Percentiles rank a stretch among this genome's conserved stretches.
These are phyloP conservation scores for Caenorhabditis becei DNA, from an alignment of 2,888 invertebrate species.

Conservation along the genomic window DNA sequence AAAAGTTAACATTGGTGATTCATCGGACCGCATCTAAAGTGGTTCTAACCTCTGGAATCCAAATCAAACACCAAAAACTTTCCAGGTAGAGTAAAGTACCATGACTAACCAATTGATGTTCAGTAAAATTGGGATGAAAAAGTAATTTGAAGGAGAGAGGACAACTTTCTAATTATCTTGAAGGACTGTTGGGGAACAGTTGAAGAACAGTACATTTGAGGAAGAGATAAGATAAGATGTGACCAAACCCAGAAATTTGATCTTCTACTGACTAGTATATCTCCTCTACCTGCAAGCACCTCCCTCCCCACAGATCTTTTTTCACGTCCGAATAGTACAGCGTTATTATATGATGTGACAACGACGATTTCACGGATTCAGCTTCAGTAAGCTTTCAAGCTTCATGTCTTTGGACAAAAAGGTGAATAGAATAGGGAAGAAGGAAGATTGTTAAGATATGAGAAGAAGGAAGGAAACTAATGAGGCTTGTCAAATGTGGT, in stretches of 20 bases:
- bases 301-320: conserved; percentile 18
- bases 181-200: too few relatives aligned
- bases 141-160: not conserved
- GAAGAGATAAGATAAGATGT: conserved; percentile 24
- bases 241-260: conserved; percentile 26
- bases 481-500: conserved; percentile 59
- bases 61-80: not conserved
- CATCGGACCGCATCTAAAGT: conserved; percentile 34
- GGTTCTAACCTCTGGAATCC: conserved; percentile 6
- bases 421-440: conserved; percentile 40
- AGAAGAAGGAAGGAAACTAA: conserved; percentile 40
- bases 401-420: not conserved
- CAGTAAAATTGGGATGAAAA: not conserved
- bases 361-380: conserved; percentile 41
- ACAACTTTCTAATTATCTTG: not conserved
- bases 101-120: conserved; percentile 1
- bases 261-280: conserved; percentile 13
- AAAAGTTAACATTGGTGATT: conserved; percentile 22
- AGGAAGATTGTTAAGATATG: conserved; percentile 46
- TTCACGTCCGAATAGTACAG: conserved; percentile 34
- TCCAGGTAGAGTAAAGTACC: not conserved
- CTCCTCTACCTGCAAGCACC: conserved; percentile 13
- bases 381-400: conserved; percentile 53
- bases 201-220: not conserved
- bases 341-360: conserved; percentile 16